Conservation (phyloP, 2,888 invertebrate genomes). For the Maniola hyperantus region DNA sequence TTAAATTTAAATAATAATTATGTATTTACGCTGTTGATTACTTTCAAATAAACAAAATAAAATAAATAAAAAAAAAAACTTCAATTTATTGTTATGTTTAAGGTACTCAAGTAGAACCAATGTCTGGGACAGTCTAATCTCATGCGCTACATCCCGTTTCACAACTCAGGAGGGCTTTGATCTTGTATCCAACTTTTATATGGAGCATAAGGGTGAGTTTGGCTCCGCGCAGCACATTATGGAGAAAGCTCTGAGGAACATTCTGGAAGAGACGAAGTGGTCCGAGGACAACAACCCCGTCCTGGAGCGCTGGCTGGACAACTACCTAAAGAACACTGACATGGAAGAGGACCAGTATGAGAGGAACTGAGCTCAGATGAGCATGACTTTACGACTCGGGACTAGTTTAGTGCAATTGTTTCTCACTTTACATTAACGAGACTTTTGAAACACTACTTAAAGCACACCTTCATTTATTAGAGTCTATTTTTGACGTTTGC, state of each 20-base stretch:
- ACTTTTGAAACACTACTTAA: too few species aligned
- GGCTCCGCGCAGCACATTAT: conserved; percentile 89
- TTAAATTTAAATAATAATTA: too few species aligned
- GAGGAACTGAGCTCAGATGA: conserved; percentile 20
- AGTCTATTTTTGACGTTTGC: too few species aligned
- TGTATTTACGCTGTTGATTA: too few species aligned
- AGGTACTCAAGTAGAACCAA: conserved; percentile 87
- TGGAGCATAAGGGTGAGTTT: conserved; percentile 85
- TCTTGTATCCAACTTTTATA: conserved; percentile 85
- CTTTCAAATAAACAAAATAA: too few species aligned
- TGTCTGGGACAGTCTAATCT: conserved; percentile 89
- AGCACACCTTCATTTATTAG: too few species aligned
- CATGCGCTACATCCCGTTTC: conserved; percentile 88
- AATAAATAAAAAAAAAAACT: too few species aligned
- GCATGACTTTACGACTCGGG: not conserved
- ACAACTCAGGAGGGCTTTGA: conserved; percentile 88
- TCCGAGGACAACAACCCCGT: conserved; percentile 88
- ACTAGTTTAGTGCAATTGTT: not conserved
- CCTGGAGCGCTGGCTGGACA: conserved; percentile 88
- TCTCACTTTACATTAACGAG: too few species aligned
- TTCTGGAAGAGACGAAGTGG: conserved; percentile 90
- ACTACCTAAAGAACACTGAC: conserved; percentile 48
- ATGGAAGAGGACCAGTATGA: conserved; percentile 35
- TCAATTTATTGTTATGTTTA: conserved; percentile 35
- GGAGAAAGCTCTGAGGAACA: conserved; percentile 87